These are phyloP conservation scores for Epinephelus malabaricus DNA, from an alignment of 2,797 vertebrate genomes.

Conservation along the genomic window DNA sequence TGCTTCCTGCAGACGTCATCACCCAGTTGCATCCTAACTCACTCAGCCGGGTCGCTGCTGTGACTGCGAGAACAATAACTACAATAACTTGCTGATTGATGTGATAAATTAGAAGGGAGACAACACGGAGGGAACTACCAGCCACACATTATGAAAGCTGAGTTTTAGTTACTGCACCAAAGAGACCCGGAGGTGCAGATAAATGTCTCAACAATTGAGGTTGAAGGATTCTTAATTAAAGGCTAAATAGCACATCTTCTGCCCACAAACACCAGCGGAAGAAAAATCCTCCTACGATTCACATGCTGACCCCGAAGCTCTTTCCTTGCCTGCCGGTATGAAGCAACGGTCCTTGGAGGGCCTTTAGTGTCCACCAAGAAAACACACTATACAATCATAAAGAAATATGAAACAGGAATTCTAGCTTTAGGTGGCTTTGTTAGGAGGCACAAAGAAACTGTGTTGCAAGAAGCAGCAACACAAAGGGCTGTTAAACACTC, in stretches of 20 bases:
- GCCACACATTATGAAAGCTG: slow-evolving; percentile 41
- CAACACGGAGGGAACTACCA: slow-evolving; percentile 20
- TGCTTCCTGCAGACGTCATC: slow-evolving; percentile 60
- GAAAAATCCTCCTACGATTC: slow-evolving; percentile 34
- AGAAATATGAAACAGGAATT: slow-evolving; percentile 27
- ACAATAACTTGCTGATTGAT: slow-evolving; percentile 60
- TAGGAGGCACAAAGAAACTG: background rate
- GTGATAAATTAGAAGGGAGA: slow-evolving; percentile 53
- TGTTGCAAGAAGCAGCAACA: slow-evolving; percentile 1
- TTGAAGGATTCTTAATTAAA: slow-evolving; percentile 55
- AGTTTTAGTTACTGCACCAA: slow-evolving; percentile 44
- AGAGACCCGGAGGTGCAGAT: slow-evolving; percentile 46
- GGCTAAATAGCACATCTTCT: slow-evolving; percentile 46
- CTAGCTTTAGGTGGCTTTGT: slow-evolving; percentile 19
- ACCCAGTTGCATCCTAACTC: slow-evolving; percentile 59
- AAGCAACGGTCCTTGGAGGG: slow-evolving; percentile 27
- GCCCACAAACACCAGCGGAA: slow-evolving; percentile 19
- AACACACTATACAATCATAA: slow-evolving; percentile 35
- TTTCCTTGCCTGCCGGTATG: background rate
- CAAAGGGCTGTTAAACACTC: slow-evolving; percentile 5
- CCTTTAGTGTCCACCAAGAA: slow-evolving; percentile 50
- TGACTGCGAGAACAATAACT: slow-evolving; percentile 62
- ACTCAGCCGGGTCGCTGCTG: slow-evolving; percentile 43
- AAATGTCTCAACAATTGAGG: slow-evolving; percentile 43
- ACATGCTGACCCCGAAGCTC: slow-evolving; percentile 26